Evolutionary conservation across 2,888 invertebrate genomes (phyloP), one percentile per base, ranked within the genome.

Genomic region (Acrobasis suavella): DNA sequence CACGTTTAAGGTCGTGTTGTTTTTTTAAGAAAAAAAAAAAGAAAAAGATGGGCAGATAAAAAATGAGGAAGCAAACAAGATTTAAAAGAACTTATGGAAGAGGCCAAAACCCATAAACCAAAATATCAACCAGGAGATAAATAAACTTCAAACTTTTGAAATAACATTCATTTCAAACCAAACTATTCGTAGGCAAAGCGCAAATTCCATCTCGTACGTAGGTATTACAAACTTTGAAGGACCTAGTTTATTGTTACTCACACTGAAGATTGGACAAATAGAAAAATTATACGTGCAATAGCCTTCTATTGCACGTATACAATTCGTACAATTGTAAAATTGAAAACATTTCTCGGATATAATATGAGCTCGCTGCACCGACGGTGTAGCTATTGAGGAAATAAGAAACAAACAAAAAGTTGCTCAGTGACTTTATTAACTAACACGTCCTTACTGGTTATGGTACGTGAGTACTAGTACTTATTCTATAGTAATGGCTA

Each of bases 131-230:
- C 2, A 5, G 5, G 5, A 5, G 22, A 22, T 2, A 22, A 22
- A 5, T 22, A 22, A 22, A 22, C 2, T 22, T 3, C 2, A 22
- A 22, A 22, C 22, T 22, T 22, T 22, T 22, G 5, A 22, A 22
- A 22, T 22, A 22, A 22, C 22, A 22, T 22, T 5, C 22, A 42
- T 14, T 42, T 42, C 5, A 42, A 42, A 42, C 10, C 32, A 51
- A 22, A 22, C 16, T 51, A 51, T n/a, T 10, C 39, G 39, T 39
- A 15, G 38, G 16, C 39, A 16, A 16, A 51, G 16, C 55, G 16
- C 39, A 10, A 39, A 55, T 39, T 55, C 55, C 55, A 16, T 55
- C 55, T 39, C 55, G 55, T 55, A 55, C 37, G 32, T 54, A n/a
- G n/a, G 52, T 54, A n/a, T 37, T 37, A 37, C n/a, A n/a, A 37